These are phyloP conservation scores for Orchestia grillus DNA, from an alignment of 1,140 invertebrate species.

Conservation along the genomic window DNA sequence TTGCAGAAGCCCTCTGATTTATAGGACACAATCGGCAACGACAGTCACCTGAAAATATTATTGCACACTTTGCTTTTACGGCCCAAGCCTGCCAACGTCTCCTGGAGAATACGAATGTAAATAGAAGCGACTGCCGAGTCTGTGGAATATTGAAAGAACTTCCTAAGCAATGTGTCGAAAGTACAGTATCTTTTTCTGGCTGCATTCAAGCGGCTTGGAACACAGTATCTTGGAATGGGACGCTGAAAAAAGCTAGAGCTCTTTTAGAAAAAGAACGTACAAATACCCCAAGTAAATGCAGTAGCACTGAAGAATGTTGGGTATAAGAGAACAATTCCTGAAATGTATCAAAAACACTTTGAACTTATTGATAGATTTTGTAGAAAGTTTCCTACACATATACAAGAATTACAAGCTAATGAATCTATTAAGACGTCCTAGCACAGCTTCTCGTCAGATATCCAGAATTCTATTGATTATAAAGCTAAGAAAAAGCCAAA, in stretches of 20 bases:
- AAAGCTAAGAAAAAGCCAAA: too few species aligned
- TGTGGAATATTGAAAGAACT: not conserved
- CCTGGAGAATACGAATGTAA: not conserved
- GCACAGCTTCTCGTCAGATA: too few species aligned
- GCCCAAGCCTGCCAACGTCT: not conserved
- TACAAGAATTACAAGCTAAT: too few species aligned
- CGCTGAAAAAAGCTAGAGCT: too few species aligned
- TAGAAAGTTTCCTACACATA: not conserved
- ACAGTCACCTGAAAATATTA: conserved; percentile 23
- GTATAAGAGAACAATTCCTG: not conserved
- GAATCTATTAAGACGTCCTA: too few species aligned
- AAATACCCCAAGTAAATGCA: too few species aligned
- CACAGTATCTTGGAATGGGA: not conserved
- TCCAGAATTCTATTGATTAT: too few species aligned
- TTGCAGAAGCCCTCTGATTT: conserved; percentile 25
- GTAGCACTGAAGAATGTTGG: too few species aligned
- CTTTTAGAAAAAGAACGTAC: too few species aligned
- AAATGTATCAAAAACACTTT: not conserved
- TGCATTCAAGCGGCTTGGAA: not conserved
- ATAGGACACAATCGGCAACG: not conserved
- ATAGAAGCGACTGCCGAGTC: not conserved
- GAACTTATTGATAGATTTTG: not conserved
- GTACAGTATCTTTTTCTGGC: not conserved
- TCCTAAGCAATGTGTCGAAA: not conserved
- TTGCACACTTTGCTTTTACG: conserved; percentile 30